phyloP scores from a whole-genome alignment of 53 echinoderm and acorn worm genomes.

The Temnopleurus reevesii region DNA sequence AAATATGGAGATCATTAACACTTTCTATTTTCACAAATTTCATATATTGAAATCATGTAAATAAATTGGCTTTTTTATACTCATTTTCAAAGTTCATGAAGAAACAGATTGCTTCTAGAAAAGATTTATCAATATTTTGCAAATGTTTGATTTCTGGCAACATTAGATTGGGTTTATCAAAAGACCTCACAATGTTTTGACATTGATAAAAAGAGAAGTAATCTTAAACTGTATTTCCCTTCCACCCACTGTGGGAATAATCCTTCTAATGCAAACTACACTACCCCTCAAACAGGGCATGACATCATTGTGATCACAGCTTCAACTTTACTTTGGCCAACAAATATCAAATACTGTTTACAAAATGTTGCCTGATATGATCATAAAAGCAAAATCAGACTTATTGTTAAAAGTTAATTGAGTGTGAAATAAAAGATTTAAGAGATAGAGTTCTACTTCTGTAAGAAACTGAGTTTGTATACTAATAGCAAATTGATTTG shows the following conservation, averaged over 20 bases:
- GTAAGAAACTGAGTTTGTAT: neutral
- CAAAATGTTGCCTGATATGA: neutral
- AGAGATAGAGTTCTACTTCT: neutral
- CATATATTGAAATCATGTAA: no score
- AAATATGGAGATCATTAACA: no score
- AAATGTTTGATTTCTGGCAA: no score
- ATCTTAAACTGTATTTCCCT: neutral
- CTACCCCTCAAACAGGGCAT: neutral
- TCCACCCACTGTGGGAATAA: neutral
- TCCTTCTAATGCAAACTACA: neutral
- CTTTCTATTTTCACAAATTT: no score
- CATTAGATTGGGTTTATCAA: no score
- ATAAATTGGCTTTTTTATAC: no score
- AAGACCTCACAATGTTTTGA: neutral
- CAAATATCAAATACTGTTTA: constrained; percentile 19
- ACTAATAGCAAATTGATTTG: neutral
- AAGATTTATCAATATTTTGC: no score
- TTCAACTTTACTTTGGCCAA: neutral
- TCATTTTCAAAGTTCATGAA: no score
- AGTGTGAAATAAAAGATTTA: constrained; percentile 25
- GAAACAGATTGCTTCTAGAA: no score
- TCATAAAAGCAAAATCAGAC: constrained; percentile 10
- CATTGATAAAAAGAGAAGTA: neutral
- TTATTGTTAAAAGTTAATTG: constrained; percentile 26
- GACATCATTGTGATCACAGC: constrained; percentile 6